These are phyloP conservation scores for Lycaena phlaeas DNA, from an alignment of 2,888 invertebrate genomes.

Conservation along the genomic window DNA sequence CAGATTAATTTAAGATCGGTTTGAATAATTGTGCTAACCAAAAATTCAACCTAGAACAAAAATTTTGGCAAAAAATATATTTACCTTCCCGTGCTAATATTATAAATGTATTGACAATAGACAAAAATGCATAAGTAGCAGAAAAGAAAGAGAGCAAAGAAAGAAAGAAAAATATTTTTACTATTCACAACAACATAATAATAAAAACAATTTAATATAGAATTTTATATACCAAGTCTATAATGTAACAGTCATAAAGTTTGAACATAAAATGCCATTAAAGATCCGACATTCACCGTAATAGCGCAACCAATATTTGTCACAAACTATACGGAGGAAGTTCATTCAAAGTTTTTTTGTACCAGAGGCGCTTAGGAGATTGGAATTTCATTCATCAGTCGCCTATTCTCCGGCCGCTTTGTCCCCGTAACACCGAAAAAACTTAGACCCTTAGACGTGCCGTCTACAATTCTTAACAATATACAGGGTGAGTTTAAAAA, in stretches of 20 bases:
- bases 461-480: conserved; percentile 43
- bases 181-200: too few relatives aligned
- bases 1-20: too few relatives aligned
- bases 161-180: too few relatives aligned
- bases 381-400: conserved; percentile 61
- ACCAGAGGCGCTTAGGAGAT: conserved; percentile 46
- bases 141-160: too few relatives aligned
- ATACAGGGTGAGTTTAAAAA: conserved; percentile 43
- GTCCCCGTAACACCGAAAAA: conserved; percentile 38
- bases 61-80: too few relatives aligned
- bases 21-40: too few relatives aligned
- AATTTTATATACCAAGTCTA: too few relatives aligned
- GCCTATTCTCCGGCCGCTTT: conserved; percentile 52
- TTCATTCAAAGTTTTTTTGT: conserved; percentile 42
- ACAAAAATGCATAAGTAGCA: too few relatives aligned
- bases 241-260: neutral
- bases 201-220: too few relatives aligned
- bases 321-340: conserved; percentile 37
- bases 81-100: too few relatives aligned
- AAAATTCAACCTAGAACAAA: too few relatives aligned
- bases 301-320: conserved; percentile 4
- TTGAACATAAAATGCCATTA: neutral
- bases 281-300: neutral
- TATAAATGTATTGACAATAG: too few relatives aligned
- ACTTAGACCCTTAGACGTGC: conserved; percentile 50